Evolutionary conservation across 2,113 vertebrate species (phyloP).

Genomic region (Dipodomys ordii): DNA sequence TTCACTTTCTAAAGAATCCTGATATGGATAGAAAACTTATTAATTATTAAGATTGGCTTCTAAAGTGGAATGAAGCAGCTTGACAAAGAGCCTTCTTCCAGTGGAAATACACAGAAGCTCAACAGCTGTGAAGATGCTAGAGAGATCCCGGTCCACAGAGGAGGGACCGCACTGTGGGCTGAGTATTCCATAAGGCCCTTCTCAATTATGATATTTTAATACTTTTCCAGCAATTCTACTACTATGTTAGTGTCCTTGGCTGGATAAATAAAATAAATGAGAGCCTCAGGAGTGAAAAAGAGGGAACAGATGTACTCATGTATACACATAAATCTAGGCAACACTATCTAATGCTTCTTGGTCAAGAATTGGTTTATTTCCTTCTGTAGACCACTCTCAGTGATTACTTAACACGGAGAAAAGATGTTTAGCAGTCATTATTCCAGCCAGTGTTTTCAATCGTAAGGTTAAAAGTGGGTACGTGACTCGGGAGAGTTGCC

Average conservation of each 20-base stretch:
- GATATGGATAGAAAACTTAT: neutral
- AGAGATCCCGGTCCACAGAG: neutral
- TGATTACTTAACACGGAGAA: slow-evolving; percentile 5
- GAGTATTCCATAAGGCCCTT: neutral
- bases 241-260: neutral
- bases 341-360: neutral
- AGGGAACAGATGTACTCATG: neutral
- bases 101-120: neutral
- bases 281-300: neutral
- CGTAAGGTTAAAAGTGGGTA: neutral
- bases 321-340: neutral
- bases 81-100: slow-evolving; percentile 7
- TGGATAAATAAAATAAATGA: neutral
- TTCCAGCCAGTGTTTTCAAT: slow-evolving; percentile 4
- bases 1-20: neutral
- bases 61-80: slow-evolving; percentile 31
- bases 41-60: slow-evolving; percentile 11
- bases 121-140: neutral
- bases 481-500: neutral
- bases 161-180: neutral
- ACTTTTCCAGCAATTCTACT: neutral
- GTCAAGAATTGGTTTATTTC: neutral
- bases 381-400: neutral
- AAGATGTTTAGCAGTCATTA: neutral
- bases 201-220: neutral